A percentile compares a stretch with the other conserved stretches of the same genome.
phyloP scores from a whole-genome alignment of 2,113 vertebrate species.

The Pardalotus punctatus region DNA sequence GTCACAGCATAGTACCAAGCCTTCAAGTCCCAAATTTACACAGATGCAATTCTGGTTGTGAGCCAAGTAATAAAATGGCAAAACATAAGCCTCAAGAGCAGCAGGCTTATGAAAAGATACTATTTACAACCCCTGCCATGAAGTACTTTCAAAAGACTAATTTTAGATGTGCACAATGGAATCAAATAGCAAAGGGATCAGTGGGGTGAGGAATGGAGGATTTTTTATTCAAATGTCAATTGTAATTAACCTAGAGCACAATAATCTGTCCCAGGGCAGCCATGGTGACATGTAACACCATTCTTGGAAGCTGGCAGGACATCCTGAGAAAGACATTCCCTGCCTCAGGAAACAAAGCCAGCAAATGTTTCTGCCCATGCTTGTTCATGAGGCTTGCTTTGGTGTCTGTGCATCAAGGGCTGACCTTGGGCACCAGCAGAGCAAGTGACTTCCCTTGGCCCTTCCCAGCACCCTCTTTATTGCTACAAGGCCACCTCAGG shows the following conservation, averaged over 20 bases:
- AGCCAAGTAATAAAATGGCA: constrained; percentile 22
- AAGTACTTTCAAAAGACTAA: constrained; percentile 5
- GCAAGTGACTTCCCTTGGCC: not conserved
- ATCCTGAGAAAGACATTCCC: not conserved
- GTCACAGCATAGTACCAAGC: not conserved
- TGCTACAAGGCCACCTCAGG: too few species aligned
- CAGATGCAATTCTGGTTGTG: not conserved
- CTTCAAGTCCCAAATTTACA: not conserved
- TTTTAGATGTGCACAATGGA: not conserved
- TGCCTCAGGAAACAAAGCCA: not conserved
- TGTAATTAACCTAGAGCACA: not conserved
- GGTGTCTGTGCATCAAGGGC: not conserved
- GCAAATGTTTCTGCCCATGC: fast-evolving
- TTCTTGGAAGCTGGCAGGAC: not conserved
- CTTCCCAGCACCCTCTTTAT: too few species aligned
- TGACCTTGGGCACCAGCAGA: not conserved
- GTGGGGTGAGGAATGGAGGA: not conserved
- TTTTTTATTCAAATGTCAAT: constrained; percentile 22
- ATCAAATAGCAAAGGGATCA: constrained; percentile 5
- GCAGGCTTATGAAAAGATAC: constrained; percentile 15
- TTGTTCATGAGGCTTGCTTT: not conserved
- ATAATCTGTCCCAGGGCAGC: not conserved
- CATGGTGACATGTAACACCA: not conserved
- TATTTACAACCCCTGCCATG: not conserved
- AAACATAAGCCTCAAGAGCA: constrained; percentile 21